phyloP scores from a whole-genome alignment of 2,113 vertebrate genomes.

The Symphodus melops region DNA sequence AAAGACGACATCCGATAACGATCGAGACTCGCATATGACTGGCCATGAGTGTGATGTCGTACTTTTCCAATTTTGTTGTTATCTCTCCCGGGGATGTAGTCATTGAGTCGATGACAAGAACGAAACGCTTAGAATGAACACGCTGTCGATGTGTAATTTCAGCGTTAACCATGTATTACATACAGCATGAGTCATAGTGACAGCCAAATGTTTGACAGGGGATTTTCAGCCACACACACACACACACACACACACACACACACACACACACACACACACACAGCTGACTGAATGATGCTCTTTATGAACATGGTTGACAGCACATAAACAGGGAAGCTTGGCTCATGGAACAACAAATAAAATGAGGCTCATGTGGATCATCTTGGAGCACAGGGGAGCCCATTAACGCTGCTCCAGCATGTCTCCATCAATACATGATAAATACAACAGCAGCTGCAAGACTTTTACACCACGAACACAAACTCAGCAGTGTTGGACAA shows the following conservation, averaged over 20 bases:
- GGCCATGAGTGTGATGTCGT: background rate
- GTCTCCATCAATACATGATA: conserved; percentile 12
- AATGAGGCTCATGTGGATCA: conserved; percentile 31
- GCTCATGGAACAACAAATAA: conserved; percentile 37
- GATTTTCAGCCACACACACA: conserved; percentile 11
- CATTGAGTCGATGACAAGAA: conserved; percentile 4
- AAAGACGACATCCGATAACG: background rate
- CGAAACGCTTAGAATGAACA: background rate
- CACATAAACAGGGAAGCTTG: conserved; percentile 11
- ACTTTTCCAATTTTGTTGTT: conserved; percentile 15
- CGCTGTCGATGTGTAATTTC: conserved; percentile 38
- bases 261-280: conserved; percentile 7
- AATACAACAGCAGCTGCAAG: conserved; percentile 34
- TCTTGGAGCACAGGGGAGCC: background rate
- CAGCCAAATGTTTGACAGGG: conserved; percentile 20
- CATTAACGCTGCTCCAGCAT: background rate
- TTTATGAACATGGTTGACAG: conserved; percentile 45
- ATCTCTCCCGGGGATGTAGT: background rate
- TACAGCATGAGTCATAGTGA: conserved; percentile 31
- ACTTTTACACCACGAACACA: conserved; percentile 6
- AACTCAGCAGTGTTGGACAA: conserved; percentile 1
- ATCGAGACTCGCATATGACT: conserved; percentile 7
- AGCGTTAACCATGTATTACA: conserved; percentile 41
- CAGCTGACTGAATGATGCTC: conserved; percentile 42
- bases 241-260: background rate